Conservation (phyloP, 2,113 vertebrate species). For the Bos javanicus region DNA sequence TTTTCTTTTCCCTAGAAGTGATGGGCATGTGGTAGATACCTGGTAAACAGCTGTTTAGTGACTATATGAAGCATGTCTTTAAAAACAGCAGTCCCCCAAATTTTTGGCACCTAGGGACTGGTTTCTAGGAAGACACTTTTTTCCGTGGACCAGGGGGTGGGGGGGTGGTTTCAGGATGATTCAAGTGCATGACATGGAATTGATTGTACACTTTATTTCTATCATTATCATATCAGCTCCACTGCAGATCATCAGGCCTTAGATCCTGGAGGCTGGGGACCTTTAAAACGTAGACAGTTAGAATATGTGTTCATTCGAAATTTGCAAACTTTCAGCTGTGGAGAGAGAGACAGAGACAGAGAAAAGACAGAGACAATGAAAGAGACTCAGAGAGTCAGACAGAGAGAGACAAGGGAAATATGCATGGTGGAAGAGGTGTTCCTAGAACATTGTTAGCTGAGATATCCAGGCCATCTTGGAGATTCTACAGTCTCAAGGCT, state of each 20-base stretch:
- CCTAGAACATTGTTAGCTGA: background rate
- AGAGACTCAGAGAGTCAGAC: background rate
- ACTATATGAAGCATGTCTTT: background rate
- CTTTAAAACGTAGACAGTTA: background rate
- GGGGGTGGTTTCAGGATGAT: background rate
- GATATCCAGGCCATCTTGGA: background rate
- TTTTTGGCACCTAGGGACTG: background rate
- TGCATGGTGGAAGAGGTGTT: rapidly evolving
- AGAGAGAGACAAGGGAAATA: background rate
- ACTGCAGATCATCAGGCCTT: background rate
- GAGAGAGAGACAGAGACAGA: background rate
- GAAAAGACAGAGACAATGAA: background rate
- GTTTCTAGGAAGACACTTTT: background rate
- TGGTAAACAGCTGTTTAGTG: background rate
- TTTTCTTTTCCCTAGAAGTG: background rate
- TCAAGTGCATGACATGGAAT: background rate
- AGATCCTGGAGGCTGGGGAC: background rate
- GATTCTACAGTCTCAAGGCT: background rate
- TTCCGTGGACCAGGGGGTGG: background rate
- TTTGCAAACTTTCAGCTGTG: background rate
- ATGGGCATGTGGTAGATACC: background rate
- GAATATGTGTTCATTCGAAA: background rate
- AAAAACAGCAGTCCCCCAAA: background rate
- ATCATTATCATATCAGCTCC: background rate
- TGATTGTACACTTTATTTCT: background rate